phyloP scores from a whole-genome alignment of 2,888 invertebrate genomes.

The Microchrysa polita region DNA sequence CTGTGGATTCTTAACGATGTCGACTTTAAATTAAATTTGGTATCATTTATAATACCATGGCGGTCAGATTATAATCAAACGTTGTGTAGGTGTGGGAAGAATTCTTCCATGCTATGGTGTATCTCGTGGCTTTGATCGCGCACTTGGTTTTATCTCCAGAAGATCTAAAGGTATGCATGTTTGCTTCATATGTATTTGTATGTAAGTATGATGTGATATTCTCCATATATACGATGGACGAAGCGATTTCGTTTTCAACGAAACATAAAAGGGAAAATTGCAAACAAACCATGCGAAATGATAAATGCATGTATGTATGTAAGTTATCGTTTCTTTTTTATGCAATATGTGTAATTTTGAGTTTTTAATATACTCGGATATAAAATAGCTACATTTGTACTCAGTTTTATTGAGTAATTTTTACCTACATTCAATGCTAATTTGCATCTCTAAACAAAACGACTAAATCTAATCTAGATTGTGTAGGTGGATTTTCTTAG shows the following conservation, averaged over 20 bases:
- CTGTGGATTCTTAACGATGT: slow-evolving; percentile 28
- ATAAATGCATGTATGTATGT: no score
- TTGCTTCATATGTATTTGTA: slow-evolving; percentile 1
- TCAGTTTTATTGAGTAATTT: no score
- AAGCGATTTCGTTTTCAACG: background rate
- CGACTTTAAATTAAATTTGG: slow-evolving; percentile 39
- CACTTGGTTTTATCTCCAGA: background rate
- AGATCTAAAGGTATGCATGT: slow-evolving; percentile 5
- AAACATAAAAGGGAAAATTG: slow-evolving; percentile 1
- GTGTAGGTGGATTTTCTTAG: no score
- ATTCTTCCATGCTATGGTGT: slow-evolving; percentile 33
- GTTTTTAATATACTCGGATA: no score
- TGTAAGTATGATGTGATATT: no score
- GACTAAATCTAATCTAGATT: no score
- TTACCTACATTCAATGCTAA: no score
- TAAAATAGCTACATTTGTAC: no score
- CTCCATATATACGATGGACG: background rate
- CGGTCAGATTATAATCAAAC: slow-evolving; percentile 26
- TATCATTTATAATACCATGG: slow-evolving; percentile 35
- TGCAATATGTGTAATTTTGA: no score
- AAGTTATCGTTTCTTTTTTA: no score
- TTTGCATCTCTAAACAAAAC: no score
- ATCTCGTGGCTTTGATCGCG: background rate
- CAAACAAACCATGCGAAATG: background rate
- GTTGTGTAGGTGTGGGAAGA: slow-evolving; percentile 39